Evolutionary conservation across 2,888 invertebrate genomes (phyloP).

Genomic region (Rhodophaea formosa): DNA sequence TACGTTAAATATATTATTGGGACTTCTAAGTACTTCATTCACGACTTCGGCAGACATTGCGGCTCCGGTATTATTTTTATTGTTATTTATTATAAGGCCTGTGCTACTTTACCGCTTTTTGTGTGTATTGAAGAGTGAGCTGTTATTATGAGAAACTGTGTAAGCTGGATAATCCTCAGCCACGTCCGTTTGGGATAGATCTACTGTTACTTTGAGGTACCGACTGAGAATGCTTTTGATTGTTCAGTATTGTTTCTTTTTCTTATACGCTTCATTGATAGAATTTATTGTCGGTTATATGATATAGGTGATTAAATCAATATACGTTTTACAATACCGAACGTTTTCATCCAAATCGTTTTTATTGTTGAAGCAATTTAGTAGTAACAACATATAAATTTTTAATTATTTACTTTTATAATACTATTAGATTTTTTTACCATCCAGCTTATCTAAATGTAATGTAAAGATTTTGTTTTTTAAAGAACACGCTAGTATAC

Average conservation of each 20-base stretch:
- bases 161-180: constrained; percentile 47
- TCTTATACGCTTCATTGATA: neutral
- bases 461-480: no score
- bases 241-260: neutral
- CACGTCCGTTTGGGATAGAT: constrained; percentile 31
- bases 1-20: neutral
- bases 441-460: no score
- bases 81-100: constrained; percentile 55
- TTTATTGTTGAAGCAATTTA: no score
- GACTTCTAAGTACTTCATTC: constrained; percentile 29
- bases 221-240: constrained; percentile 26
- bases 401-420: no score
- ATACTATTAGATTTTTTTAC: no score
- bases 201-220: constrained; percentile 39
- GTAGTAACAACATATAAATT: no score
- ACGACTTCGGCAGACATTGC: constrained; percentile 48
- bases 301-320: no score
- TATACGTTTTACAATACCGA: no score
- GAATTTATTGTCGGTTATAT: no score
- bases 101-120: constrained; percentile 43
- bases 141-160: constrained; percentile 25
- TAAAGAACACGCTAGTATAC: no score
- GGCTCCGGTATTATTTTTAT: constrained; percentile 60
- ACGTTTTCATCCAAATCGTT: no score
- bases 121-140: constrained; percentile 61